Base-by-base conservation (phyloP, 1,140 invertebrate species). In the Drosophila truncata region DNA sequence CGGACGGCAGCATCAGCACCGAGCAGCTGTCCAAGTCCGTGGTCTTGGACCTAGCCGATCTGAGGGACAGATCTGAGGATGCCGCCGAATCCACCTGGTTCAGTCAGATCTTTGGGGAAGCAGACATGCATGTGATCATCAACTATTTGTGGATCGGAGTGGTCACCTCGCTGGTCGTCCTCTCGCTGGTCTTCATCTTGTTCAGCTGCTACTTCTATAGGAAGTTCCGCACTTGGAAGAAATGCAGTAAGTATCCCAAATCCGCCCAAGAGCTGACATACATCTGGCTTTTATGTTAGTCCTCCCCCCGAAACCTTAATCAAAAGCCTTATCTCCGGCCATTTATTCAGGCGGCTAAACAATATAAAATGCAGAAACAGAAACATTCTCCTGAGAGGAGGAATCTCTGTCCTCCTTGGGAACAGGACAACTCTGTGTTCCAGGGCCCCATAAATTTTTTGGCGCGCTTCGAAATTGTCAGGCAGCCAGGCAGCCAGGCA, bases 111-210 rank as follows among this genome's bases (percentile, higher is more conserved):
- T 88, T 87, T 20, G 80, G 76, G 14, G 85, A 87, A 33, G 83
- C 86, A 5, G 88, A 92, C 50, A 92, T 92, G 88, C 90, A 92
- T 63, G 73, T 78, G 25, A 67, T 92, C 16, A 91, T 92, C 25
- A 92, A 92, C 79, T 92, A 92, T 91, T 75, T 92, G 65, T 92
- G 91, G 91, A 86, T 92, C 60, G 91, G 91, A 35, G 91, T 92
- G 27, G 91, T 92, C 64, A 92, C 70, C 42, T 87, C 91, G 2
- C 57, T 92, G 78, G 80, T 92, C 18, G 59, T 92, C 13, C 69
- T 92, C 4, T 92, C 91, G 0, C 71, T 92, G 25, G 80, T 92
- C 44, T 92, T 92, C 57, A 92, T 92, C 18, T n/a, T 92, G 23
- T 92, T 92, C 70, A 91, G 90, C 57, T 92, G 90, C 46, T 91